Percentiles rank a stretch among this genome's conserved stretches.
phyloP scores from a whole-genome alignment of 2,113 vertebrate species.

The Reinhardtius hippoglossoides region DNA sequence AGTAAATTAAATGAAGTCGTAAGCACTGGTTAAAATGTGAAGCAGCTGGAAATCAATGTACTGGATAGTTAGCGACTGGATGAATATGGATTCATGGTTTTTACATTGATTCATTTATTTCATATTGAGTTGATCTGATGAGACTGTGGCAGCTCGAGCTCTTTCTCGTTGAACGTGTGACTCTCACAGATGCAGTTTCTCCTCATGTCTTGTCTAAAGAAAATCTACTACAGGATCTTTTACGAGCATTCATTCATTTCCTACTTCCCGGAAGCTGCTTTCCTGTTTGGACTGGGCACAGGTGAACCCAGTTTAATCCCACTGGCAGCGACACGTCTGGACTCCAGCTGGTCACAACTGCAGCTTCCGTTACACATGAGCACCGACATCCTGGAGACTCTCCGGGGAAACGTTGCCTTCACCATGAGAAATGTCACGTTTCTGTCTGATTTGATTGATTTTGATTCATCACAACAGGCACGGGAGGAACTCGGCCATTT shows the following conservation, averaged over 20 bases:
- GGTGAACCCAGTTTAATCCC: slow-evolving; percentile 18
- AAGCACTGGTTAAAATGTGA: too few species aligned
- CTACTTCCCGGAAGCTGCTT: slow-evolving; percentile 18
- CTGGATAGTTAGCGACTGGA: neutral
- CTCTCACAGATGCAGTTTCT: too few species aligned
- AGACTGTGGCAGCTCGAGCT: too few species aligned
- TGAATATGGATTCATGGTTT: neutral
- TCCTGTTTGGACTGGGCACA: slow-evolving; percentile 22
- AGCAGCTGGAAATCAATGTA: too few species aligned
- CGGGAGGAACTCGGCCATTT: too few species aligned
- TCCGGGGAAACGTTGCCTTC: neutral
- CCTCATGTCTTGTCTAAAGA: too few species aligned
- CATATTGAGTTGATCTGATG: too few species aligned
- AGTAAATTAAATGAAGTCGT: too few species aligned
- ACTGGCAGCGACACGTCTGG: neutral
- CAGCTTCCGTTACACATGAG: slow-evolving; percentile 34
- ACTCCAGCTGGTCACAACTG: slow-evolving; percentile 47
- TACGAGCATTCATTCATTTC: neutral
- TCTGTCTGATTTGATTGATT: neutral
- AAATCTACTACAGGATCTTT: neutral
- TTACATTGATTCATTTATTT: too few species aligned
- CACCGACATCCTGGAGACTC: slow-evolving; percentile 31
- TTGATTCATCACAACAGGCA: too few species aligned
- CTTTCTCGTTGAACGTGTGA: too few species aligned
- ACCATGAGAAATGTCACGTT: neutral